Conservation (phyloP, 2,888 invertebrate species). For the Melipona bicolor region DNA sequence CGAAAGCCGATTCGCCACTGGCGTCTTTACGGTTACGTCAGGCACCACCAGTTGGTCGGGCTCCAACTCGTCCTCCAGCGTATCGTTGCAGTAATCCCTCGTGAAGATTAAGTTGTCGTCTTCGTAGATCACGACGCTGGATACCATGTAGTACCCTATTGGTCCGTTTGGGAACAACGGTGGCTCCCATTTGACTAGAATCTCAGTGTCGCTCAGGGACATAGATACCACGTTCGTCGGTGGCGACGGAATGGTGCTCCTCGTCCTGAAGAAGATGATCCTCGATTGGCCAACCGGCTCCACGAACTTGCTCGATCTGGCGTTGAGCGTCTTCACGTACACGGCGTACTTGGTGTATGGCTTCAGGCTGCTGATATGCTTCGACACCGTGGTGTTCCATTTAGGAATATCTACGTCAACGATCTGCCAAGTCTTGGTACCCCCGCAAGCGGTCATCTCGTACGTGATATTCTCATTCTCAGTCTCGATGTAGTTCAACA, state of each 20-base stretch:
- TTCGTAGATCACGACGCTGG: slow-evolving; percentile 75
- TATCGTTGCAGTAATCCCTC: slow-evolving; percentile 83
- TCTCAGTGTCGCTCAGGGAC: slow-evolving; percentile 82
- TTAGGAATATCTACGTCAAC: slow-evolving; percentile 77
- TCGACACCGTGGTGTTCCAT: slow-evolving; percentile 60
- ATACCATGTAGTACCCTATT: slow-evolving; percentile 85
- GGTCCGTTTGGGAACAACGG: slow-evolving; percentile 87
- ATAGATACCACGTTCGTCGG: slow-evolving; percentile 78
- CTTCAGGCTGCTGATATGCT: slow-evolving; percentile 84
- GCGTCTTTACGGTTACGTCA: slow-evolving; percentile 64
- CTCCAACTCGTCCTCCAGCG: slow-evolving; percentile 64
- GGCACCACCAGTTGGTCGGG: slow-evolving; percentile 40
- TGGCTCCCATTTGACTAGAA: slow-evolving; percentile 86
- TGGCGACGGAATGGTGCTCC: slow-evolving; percentile 79
- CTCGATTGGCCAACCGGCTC: slow-evolving; percentile 75
- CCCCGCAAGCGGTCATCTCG: slow-evolving; percentile 86
- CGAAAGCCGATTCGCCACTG: slow-evolving; percentile 35
- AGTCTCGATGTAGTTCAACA: slow-evolving; percentile 87
- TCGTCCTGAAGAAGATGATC: slow-evolving; percentile 77
- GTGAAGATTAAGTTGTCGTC: slow-evolving; percentile 75
- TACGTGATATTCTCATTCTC: slow-evolving; percentile 85
- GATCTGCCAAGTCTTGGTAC: slow-evolving; percentile 82
- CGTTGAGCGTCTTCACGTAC: slow-evolving; percentile 89
- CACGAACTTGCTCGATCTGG: slow-evolving; percentile 70
- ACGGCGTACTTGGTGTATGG: slow-evolving; percentile 90